Base-by-base conservation (phyloP, 1,140 invertebrate species). In the Drosophila tropicalis region DNA sequence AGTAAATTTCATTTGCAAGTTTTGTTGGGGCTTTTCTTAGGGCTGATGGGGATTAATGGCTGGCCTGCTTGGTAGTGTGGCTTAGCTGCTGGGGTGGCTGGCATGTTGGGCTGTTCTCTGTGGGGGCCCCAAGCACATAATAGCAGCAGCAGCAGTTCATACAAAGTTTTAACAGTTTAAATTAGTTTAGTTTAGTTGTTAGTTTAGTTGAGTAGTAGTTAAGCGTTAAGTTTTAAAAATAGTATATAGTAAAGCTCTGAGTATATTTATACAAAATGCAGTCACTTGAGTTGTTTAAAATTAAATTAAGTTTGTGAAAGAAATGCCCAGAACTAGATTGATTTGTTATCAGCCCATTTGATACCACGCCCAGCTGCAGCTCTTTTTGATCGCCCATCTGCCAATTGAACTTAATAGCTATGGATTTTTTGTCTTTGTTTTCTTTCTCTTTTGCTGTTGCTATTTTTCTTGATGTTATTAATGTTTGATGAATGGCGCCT, bases 251-350 rank as follows among this genome's bases (percentile, higher is more conserved):
- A 86, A 86, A 86, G 82, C 83, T 86, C 63, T 82, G 67, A 68
- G 74, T 76, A 81, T 76, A 81, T 76, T 79, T 86, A 86, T 85
- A 85, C 81, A 75, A 77, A 51, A 68, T 44, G 69, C 81, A 83
- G 72, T 83, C 73, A 67, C 41, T 72, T 47, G 64, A 75, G 76
- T 66, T 68, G 58, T 56, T 61, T 47, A 68, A 65, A 66, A 64
- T 70, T 70, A 78, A 60, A 61, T 78, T 83, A 62, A 68, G 60
- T 75, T 60, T 63, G 65, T 75, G 69, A 29, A 67, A 29, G 6
- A 29, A 29, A 29, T 22, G 64, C 69, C 64, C 41, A 51, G 17
- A 47, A 47, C 44, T 47, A 19, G 15, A 47, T 47, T 47, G 15
- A 47, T 19, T 47, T 36, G 9, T 10, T 9, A 39, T 61, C n/a